Evolutionary conservation across 2,113 vertebrate genomes (phyloP), one percentile per base, ranked within the genome.

Genomic region (Mesoclemmys tuberculata): DNA sequence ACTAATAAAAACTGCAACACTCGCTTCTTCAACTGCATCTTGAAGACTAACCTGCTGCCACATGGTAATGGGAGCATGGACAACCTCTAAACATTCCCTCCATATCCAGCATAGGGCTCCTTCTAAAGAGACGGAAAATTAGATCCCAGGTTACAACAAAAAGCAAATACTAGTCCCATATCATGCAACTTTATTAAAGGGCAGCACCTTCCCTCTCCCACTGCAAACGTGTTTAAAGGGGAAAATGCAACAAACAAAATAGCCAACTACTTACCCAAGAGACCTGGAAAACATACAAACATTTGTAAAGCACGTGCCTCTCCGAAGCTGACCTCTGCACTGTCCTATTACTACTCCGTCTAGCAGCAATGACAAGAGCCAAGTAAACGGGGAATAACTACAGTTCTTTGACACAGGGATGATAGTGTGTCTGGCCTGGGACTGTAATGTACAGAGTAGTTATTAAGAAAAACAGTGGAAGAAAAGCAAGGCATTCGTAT

Each of bases 1-100:
- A 94, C 88, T 94, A 96, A 82, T 55, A 77, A 79, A 91, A 80
- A 10, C 31, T 52, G 90, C 85, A 85, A 68, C 41, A 14, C 75
- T 86, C 92, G 44, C 79, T 90, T 90, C 90, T 94, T 81, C 68
- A 84, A 52, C 18, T 61, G 52, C 29, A 31, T 75, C 93, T 74
- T 90, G 94, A 95, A 96, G 86, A 85, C n/a, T 83, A 80, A 90
- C n/a, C 74, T 0, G 0, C 49, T 78, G 54, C 91, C 81, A 87
- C 92, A 95, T 41, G 71, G 68, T 44, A 22, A 87, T 44, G 89
- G 86, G 95, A 93, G 0, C 87, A 93, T 2, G 71, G 94, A 86
- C 38, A 35, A 22, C 19, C 61, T 14, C 61, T 88, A 74, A 74
- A 41, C 44, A 64, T 64, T 78, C 48, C 90, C 81, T 46, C 49